Percentiles rank a stretch among this genome's conserved stretches.
Evolutionary conservation across 2,888 invertebrate species (phyloP).

Genomic region (Xylophagus ater): DNA sequence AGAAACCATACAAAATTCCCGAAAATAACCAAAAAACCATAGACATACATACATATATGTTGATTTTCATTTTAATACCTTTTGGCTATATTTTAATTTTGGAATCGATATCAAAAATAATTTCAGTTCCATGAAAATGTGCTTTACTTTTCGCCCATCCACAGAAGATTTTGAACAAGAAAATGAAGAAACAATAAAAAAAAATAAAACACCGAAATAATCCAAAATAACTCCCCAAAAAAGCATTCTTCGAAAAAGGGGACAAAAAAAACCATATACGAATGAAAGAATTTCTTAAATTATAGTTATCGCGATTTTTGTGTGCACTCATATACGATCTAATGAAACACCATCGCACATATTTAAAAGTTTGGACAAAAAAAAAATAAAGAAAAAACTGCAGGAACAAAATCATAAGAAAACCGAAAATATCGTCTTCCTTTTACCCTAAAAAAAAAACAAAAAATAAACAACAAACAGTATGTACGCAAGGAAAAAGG

Average conservation of each 20-base stretch:
- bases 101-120: no score
- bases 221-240: neutral
- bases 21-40: no score
- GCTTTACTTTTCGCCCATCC: no score
- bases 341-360: constrained; percentile 6
- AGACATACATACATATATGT: no score
- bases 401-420: neutral
- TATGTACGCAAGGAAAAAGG: constrained; percentile 1
- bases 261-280: neutral
- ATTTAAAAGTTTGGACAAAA: neutral
- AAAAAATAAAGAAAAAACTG: neutral
- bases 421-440: neutral
- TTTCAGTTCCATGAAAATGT: no score
- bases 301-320: constrained; percentile 10
- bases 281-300: constrained; percentile 6
- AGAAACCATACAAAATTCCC: no score
- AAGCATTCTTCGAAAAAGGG: neutral
- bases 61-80: no score
- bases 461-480: constrained; percentile 1
- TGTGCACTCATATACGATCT: constrained; percentile 4
- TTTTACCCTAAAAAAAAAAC: neutral
- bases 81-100: no score
- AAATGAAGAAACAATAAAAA: neutral
- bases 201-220: neutral
- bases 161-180: no score